phyloP scores from a whole-genome alignment of 2,113 vertebrate genomes.

The Calidris pugnax region DNA sequence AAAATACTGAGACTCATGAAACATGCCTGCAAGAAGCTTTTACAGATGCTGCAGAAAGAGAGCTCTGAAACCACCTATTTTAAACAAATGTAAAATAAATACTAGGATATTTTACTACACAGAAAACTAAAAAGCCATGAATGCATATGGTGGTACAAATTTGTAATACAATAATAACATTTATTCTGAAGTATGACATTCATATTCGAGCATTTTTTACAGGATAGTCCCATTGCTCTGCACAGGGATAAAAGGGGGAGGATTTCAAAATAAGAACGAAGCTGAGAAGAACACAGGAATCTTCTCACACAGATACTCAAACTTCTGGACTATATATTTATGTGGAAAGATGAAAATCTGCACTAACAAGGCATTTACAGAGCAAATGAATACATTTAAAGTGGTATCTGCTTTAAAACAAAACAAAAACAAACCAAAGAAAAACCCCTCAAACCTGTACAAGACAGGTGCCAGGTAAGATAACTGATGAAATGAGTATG shows the following conservation, averaged over 20 bases:
- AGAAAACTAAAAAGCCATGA: neutral
- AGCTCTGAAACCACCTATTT: neutral
- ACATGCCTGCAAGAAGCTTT: neutral
- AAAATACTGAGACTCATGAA: neutral
- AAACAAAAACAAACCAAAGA: neutral
- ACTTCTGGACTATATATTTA: neutral
- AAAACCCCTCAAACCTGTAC: neutral
- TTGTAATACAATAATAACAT: neutral
- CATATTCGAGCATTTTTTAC: neutral
- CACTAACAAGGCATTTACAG: neutral
- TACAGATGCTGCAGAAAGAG: neutral
- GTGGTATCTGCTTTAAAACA: neutral
- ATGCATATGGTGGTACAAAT: neutral
- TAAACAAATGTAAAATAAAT: neutral
- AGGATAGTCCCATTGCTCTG: neutral
- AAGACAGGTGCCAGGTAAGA: neutral
- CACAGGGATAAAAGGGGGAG: neutral
- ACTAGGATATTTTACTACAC: neutral
- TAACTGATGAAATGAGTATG: neutral
- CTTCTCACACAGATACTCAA: neutral
- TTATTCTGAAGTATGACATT: neutral
- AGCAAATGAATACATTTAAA: slow-evolving; percentile 4
- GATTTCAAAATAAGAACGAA: neutral
- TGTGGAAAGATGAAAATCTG: neutral
- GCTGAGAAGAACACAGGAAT: neutral